Evolutionary conservation across 2,888 invertebrate species (phyloP), one percentile per base, ranked within the genome.

Genomic region (Taphrorychus bicolor): DNA sequence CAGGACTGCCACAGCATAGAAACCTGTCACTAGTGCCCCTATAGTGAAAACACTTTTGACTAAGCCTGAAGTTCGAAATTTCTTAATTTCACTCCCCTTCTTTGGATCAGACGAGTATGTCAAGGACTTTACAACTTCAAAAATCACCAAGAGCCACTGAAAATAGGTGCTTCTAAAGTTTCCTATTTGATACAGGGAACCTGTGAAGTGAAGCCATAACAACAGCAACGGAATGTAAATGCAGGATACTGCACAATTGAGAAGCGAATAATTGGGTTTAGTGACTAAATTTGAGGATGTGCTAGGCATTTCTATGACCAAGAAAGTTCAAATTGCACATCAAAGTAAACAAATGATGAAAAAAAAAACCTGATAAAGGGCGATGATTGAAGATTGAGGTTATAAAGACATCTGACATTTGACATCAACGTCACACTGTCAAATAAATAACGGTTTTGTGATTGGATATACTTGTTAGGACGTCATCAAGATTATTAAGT

Each of bases 181-280:
- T 62, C 89, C 89, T 21, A 89, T 84, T 41, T 85, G 84, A 74
- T 88, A 88, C 7, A 89, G 80, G 59, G 85, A 83, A 19, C 86
- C 86, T 72, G 84, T 87, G 75, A 85, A 85, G 19, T 86, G 84
- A 73, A 89, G 81, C 40, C 86, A 81, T 60, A 86, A 84, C 32
- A 88, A 77, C 68, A 88, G 84, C 66, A 84, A 83, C 2, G 88
- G 85, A 72, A 89, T 82, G 76, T 89, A 89, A 79, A 88, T 84
- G 75, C 88, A 88, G 41, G 89, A 87, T 71, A 87, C 81, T 24
- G 86, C 21, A 63, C 66, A 76, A 52, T 73, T 74, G 51, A 73
- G 65, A 4, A 71, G 69, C 51, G 76, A 63, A 62, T 61, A 60
- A 62, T 68, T 73, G 17, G 60, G 18, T 32, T 59, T 63, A 19